Conservation (phyloP, 2,113 vertebrate species). For the Nasalis larvatus region DNA sequence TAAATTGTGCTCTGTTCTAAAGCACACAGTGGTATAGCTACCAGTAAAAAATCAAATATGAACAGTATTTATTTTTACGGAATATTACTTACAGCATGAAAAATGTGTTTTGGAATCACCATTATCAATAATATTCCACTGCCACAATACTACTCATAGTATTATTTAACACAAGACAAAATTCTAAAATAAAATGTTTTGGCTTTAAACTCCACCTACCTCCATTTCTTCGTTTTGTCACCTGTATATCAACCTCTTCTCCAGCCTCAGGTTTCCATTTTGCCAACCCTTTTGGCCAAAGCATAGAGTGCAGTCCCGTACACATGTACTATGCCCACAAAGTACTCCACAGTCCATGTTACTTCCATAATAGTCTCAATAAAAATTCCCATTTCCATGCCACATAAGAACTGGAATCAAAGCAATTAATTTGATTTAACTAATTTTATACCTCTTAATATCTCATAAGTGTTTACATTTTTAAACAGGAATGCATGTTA, state of each 20-base stretch:
- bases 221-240: neutral
- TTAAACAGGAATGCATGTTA: neutral
- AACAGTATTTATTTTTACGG: neutral
- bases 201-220: neutral
- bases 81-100: neutral
- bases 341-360: neutral
- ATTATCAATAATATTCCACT: neutral
- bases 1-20: too few species aligned
- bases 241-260: neutral
- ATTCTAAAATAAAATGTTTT: neutral
- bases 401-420: neutral
- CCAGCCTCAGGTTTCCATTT: neutral
- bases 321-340: neutral
- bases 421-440: neutral
- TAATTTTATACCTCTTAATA: neutral
- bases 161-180: neutral
- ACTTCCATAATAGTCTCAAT: neutral
- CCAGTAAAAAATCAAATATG: neutral
- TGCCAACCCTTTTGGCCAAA: neutral
- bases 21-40: neutral
- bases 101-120: neutral
- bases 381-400: neutral
- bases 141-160: neutral
- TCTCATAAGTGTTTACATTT: neutral
- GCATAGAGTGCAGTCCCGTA: neutral